phyloP scores from a whole-genome alignment of 1,140 invertebrate genomes.

The Saxidomus purpurata region DNA sequence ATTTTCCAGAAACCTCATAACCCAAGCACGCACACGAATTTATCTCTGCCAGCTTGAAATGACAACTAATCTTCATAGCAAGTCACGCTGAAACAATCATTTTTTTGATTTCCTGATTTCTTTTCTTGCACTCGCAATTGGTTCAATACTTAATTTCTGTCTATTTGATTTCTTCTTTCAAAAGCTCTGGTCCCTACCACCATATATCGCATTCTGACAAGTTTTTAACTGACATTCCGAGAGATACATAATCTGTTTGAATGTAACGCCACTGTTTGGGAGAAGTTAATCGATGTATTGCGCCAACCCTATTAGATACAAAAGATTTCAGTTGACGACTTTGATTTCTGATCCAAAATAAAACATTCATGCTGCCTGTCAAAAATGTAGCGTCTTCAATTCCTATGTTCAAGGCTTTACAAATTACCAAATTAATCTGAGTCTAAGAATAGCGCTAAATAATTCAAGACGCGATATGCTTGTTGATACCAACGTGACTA shows the following conservation, averaged over 20 bases:
- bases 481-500: not conserved
- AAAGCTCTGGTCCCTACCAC: slow-evolving; percentile 51
- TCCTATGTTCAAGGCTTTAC: slow-evolving; percentile 25
- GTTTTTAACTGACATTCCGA: not conserved
- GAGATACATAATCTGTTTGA: slow-evolving; percentile 27
- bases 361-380: slow-evolving; percentile 65
- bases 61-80: too few relatives aligned
- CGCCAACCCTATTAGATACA: slow-evolving; percentile 41
- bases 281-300: slow-evolving; percentile 45
- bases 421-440: slow-evolving; percentile 16
- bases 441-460: slow-evolving; percentile 26
- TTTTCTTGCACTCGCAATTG: too few relatives aligned
- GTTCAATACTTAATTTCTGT: too few relatives aligned
- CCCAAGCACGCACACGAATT: too few relatives aligned
- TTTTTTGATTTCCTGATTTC: too few relatives aligned
- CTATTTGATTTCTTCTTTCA: too few relatives aligned
- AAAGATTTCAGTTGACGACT: slow-evolving; percentile 25
- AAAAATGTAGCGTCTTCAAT: slow-evolving; percentile 26
- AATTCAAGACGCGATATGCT: slow-evolving; percentile 29
- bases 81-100: too few relatives aligned
- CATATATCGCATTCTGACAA: not conserved
- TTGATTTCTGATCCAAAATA: slow-evolving; percentile 57
- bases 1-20: too few relatives aligned
- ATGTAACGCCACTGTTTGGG: slow-evolving; percentile 62
- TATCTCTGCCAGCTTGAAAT: too few relatives aligned